These are phyloP conservation scores for Zophobas morio DNA, from an alignment of 1,140 invertebrate species.

Conservation along the genomic window DNA sequence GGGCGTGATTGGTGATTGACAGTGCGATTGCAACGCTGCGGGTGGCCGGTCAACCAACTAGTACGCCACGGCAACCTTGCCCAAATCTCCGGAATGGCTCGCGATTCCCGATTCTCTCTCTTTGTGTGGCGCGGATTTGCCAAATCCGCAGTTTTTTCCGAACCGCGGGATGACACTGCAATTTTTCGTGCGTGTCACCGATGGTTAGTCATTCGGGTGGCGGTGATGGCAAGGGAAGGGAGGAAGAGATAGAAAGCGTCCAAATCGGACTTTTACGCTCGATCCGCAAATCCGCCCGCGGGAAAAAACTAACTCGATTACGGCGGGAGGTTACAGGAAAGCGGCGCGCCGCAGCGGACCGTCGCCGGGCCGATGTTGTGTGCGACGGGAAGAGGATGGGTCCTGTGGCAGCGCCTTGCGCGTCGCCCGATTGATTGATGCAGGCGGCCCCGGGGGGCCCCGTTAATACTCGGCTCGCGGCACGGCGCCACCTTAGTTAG, in stretches of 20 bases:
- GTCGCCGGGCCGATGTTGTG: not conserved
- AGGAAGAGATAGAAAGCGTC: slow-evolving; percentile 31
- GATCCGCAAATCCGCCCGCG: slow-evolving; percentile 18
- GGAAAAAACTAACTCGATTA: slow-evolving; percentile 33
- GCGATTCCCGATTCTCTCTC: not conserved
- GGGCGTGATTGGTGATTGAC: slow-evolving; percentile 67
- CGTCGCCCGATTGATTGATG: slow-evolving; percentile 46
- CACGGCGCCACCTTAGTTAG: slow-evolving; percentile 51
- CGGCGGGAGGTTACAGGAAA: slow-evolving; percentile 10
- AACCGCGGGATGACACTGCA: slow-evolving; percentile 12
- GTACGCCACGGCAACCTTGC: slow-evolving; percentile 20
- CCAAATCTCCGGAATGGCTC: not conserved
- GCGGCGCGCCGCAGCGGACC: no score
- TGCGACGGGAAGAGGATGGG: not conserved
- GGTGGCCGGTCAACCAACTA: slow-evolving; percentile 59
- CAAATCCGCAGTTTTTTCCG: slow-evolving; percentile 18
- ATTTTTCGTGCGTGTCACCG: slow-evolving; percentile 9
- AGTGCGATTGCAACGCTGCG: slow-evolving; percentile 65
- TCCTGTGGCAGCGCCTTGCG: slow-evolving; percentile 1
- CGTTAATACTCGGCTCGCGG: slow-evolving; percentile 51
- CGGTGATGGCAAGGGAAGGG: not conserved
- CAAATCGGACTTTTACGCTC: slow-evolving; percentile 20
- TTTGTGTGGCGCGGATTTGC: not conserved
- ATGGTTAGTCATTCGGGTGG: slow-evolving; percentile 21
- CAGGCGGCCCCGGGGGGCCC: slow-evolving; percentile 31